These are phyloP conservation scores for Morpho deidamia DNA, from an alignment of 2,888 invertebrate genomes.

Conservation along the genomic window DNA sequence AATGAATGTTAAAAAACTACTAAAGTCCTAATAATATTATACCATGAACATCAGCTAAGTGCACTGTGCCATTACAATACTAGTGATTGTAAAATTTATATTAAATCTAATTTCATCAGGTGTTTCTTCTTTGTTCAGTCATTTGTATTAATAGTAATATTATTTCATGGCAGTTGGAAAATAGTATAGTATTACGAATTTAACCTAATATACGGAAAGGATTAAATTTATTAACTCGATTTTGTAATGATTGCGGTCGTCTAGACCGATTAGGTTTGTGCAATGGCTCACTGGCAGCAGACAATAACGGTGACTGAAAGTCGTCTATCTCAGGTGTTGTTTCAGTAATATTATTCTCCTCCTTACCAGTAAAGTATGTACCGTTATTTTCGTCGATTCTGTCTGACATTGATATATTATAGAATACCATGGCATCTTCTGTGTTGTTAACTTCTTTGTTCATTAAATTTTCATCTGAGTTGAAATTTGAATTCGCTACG, in stretches of 20 bases:
- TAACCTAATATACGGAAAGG: constrained; percentile 73
- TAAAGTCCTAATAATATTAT: constrained; percentile 22
- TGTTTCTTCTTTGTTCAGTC: constrained; percentile 44
- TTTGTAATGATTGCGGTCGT: constrained; percentile 51
- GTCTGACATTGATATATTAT: constrained; percentile 9
- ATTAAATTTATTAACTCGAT: constrained; percentile 61
- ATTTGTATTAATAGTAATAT: constrained; percentile 31
- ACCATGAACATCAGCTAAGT: constrained; percentile 49
- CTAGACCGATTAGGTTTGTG: constrained; percentile 60
- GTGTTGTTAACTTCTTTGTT: constrained; percentile 2
- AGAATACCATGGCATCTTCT: constrained; percentile 2
- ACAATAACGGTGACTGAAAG: constrained; percentile 64
- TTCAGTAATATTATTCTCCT: constrained; percentile 26
- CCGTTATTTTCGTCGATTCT: constrained; percentile 12
- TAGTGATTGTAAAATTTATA: constrained; percentile 42
- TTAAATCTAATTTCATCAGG: constrained; percentile 41
- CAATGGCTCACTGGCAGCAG: constrained; percentile 62
- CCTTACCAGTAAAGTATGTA: constrained; percentile 20
- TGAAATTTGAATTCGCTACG: constrained; percentile 18
- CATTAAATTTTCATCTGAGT: not conserved
- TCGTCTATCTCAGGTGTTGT: constrained; percentile 47
- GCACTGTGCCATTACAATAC: constrained; percentile 64
- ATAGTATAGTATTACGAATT: constrained; percentile 23
- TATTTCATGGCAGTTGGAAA: constrained; percentile 44
- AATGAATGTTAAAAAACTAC: constrained; percentile 15